phyloP scores from a whole-genome alignment of 2,113 vertebrate species.

The Silurus meridionalis region DNA sequence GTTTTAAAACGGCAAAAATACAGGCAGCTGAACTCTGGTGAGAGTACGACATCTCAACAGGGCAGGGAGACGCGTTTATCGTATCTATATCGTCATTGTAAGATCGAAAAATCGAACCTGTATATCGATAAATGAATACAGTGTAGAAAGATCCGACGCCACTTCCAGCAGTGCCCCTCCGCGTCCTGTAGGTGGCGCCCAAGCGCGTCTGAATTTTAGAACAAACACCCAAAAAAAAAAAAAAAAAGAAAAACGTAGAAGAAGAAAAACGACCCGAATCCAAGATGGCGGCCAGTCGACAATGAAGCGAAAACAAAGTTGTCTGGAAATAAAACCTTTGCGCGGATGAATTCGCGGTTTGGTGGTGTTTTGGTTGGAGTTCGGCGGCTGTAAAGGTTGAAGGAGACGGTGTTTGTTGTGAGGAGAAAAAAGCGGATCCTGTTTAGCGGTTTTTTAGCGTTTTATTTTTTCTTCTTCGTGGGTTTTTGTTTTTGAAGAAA shows the following conservation, averaged over 20 bases:
- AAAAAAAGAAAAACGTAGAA: not conserved
- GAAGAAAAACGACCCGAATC: not conserved
- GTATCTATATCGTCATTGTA: too few species aligned
- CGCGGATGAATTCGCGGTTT: not conserved
- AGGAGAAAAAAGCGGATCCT: not conserved
- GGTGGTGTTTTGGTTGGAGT: not conserved
- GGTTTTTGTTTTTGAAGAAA: not conserved
- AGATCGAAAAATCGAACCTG: too few species aligned
- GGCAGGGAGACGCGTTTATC: too few species aligned
- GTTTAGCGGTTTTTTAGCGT: too few species aligned
- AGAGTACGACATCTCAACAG: too few species aligned
- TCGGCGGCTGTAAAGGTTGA: not conserved
- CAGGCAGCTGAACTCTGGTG: too few species aligned
- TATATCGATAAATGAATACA: too few species aligned
- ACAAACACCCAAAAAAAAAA: not conserved
- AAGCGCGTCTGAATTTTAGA: too few species aligned
- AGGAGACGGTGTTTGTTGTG: not conserved
- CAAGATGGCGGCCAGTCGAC: conserved; percentile 5
- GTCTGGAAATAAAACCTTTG: too few species aligned
- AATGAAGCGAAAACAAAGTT: not conserved
- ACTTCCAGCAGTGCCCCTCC: not conserved
- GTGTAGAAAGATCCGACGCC: not conserved
- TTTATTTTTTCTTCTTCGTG: too few species aligned
- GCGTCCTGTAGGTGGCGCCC: not conserved
- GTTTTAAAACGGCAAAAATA: too few species aligned